A percentile compares a stretch with the other conserved stretches of the same genome.
Conservation (phyloP, 2,888 invertebrate genomes). For the Metellina segmentata region DNA sequence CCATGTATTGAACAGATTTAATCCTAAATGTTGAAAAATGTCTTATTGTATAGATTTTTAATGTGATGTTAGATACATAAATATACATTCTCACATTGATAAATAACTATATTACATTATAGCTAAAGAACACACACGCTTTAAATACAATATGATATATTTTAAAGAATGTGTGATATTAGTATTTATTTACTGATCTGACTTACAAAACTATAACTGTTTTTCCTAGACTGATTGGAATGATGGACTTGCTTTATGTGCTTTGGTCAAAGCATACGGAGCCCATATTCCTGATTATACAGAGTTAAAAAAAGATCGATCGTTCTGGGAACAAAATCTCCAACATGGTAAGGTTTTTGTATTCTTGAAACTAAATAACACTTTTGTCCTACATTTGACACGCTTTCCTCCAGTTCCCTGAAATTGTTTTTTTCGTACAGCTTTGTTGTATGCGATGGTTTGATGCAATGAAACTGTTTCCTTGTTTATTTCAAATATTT, state of each 20-base stretch:
- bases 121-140: not conserved
- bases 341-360: constrained; percentile 85
- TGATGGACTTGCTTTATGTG: constrained; percentile 93
- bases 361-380: not conserved
- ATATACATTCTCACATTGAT: no score
- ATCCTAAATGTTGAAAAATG: no score
- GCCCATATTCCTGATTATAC: constrained; percentile 92
- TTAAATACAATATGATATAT: not conserved
- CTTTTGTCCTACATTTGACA: not conserved
- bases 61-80: no score
- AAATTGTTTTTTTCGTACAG: not conserved
- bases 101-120: not conserved
- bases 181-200: no score
- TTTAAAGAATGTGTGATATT: not conserved
- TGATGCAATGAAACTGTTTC: no score
- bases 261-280: constrained; percentile 93
- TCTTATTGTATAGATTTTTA: no score
- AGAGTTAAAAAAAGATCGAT: constrained; percentile 87
- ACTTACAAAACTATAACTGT: not conserved
- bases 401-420: not conserved
- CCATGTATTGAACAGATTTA: no score
- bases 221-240: constrained; percentile 95
- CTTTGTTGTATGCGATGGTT: not conserved
- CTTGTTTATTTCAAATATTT: no score
- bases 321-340: constrained; percentile 85